Evolutionary conservation across 37 sponge, comb jelly and placozoan genomes (phyloP).

Genomic region (Geodia barretti): DNA sequence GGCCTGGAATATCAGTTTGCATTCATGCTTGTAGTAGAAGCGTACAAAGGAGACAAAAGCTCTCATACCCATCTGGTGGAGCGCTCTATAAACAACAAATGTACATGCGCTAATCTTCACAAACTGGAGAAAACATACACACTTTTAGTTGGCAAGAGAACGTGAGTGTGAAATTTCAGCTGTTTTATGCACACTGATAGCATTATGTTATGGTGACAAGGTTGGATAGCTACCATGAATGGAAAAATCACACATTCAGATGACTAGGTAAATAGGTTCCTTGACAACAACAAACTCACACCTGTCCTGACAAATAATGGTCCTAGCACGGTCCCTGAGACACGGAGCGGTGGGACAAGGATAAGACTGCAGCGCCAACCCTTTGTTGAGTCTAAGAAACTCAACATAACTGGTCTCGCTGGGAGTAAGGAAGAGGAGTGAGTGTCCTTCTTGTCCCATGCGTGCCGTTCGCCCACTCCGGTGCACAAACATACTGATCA

Average conservation of each 20-base stretch:
- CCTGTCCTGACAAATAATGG: constrained; percentile 48
- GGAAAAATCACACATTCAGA: no score
- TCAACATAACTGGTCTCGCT: constrained; percentile 85
- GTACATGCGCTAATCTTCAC: neutral
- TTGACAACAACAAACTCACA: neutral
- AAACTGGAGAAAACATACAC: neutral
- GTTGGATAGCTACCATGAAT: no score
- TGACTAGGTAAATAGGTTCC: no score
- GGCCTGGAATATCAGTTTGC: constrained; percentile 84
- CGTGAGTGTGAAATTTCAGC: neutral
- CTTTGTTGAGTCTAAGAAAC: constrained; percentile 83
- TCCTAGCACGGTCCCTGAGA: constrained; percentile 14
- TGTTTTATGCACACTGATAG: neutral
- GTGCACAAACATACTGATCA: constrained; percentile 72
- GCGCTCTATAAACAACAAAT: constrained; percentile 46
- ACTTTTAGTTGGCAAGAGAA: neutral
- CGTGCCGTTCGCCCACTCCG: constrained; percentile 96
- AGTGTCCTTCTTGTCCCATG: constrained; percentile 82
- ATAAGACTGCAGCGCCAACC: constrained; percentile 56
- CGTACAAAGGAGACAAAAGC: constrained; percentile 97
- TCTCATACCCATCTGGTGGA: constrained; percentile 80
- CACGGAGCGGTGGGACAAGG: neutral
- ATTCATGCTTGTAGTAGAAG: constrained; percentile 95
- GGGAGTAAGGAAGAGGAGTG: constrained; percentile 84
- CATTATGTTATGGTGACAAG: no score